Base-by-base conservation (phyloP, 2,797 vertebrate species). In the Rhabdomys pumilio region DNA sequence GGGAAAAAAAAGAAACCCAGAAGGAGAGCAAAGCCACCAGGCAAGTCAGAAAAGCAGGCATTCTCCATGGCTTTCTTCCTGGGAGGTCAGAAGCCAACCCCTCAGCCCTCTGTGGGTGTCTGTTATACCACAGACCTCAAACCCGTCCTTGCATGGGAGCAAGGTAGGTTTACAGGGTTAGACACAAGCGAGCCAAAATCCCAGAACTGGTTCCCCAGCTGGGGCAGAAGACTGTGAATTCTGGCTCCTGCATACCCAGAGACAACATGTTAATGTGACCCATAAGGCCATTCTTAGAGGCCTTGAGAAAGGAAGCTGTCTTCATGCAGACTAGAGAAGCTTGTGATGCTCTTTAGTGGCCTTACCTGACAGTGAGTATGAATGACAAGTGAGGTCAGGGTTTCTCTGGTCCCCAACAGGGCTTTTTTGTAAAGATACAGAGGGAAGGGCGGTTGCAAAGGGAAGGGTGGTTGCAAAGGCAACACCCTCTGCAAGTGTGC, bases 1-100 rank as follows among this genome's bases (percentile, higher is more conserved):
- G 7, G 79, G 0, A 15, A 20, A 2, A 20, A 41, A 44, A 55
- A 22, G 47, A 12, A 2, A 8, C 15, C 24, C 3, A 61, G n/a
- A 41, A n/a, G 0, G 26, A 87, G 24, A 65, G 11, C 41, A 6
- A 3, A 26, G 24, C 53, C 69, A 88, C n/a, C 0, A 4, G 38
- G 81, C 1, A 29, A 29, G 11, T 14, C 24, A 89, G 57, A 53
- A 47, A 55, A 72, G 3, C 4, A 0, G 72, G 13, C 15, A 2
- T 13, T 79, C 14, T 22, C 26, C 12, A 44, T 24, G 31, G 19
- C 47, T 38, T 83, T 92, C 47, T n/a, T 90, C n/a, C 11, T 72
- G 50, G 20, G 53, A 38, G 38, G 9, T 47, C 41, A 67, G 38
- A 34, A 57, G 79, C 31, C 67, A 88, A 17, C 1, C 31, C n/a